Conservation (phyloP, 2,113 vertebrate genomes). For the Rhombomys opimus region DNA sequence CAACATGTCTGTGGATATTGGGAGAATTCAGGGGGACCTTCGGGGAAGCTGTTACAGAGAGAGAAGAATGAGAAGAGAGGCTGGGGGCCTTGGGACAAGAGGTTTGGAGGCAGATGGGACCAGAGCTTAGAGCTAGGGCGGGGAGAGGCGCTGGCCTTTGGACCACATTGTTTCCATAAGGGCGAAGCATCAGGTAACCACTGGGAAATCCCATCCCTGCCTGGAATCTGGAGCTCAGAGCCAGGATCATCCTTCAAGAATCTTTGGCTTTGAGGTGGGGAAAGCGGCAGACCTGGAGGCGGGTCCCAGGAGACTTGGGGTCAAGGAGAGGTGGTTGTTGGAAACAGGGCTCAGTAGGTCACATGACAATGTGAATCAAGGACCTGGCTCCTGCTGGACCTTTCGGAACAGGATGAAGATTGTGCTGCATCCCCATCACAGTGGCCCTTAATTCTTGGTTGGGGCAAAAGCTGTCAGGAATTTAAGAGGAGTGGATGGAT, state of each 20-base stretch:
- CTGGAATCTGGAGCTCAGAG: conserved; percentile 64
- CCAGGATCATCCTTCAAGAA: conserved; percentile 63
- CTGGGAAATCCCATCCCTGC: conserved; percentile 64
- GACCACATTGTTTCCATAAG: conserved; percentile 66
- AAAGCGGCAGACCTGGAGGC: not conserved
- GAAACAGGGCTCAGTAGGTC: not conserved
- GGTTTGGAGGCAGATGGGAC: not conserved
- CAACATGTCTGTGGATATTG: not conserved
- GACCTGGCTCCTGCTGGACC: not conserved
- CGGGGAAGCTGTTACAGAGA: not conserved
- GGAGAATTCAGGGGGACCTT: not conserved
- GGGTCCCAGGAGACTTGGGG: not conserved
- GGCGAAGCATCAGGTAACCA: conserved; percentile 42
- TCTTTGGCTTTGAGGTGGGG: conserved; percentile 55
- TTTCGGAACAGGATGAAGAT: not conserved
- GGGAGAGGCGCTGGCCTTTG: not conserved
- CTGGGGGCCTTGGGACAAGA: not conserved
- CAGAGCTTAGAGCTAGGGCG: not conserved
- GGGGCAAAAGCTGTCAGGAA: not conserved
- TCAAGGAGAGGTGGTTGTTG: not conserved
- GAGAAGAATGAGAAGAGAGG: not conserved
- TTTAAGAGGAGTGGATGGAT: too few species aligned
- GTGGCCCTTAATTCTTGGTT: not conserved
- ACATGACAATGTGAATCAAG: not conserved
- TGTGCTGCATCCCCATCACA: not conserved